Conservation (phyloP, 2,113 vertebrate genomes). For the Gulo gulo region DNA sequence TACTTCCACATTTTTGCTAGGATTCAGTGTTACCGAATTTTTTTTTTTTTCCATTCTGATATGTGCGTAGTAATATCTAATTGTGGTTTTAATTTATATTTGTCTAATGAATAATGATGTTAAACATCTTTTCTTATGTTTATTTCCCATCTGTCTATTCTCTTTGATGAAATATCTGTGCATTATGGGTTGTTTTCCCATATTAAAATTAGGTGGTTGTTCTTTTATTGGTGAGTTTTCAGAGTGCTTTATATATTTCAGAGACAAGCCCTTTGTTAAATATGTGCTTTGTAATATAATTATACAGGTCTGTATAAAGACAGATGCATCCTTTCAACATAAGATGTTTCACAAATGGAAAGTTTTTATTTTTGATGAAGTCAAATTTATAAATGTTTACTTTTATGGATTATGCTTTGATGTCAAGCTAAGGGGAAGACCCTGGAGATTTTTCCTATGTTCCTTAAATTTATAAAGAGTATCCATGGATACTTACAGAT, state of each 20-base stretch:
- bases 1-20: neutral
- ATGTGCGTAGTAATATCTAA: neutral
- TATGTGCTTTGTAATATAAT: neutral
- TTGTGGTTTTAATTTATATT: neutral
- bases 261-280: neutral
- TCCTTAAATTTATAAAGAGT: neutral
- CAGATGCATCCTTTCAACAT: neutral
- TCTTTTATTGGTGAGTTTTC: neutral
- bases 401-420: neutral
- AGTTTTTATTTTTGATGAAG: neutral
- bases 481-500: neutral
- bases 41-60: neutral
- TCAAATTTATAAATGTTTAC: neutral
- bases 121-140: neutral
- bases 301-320: neutral
- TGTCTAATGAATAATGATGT: neutral
- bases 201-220: neutral
- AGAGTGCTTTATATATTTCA: neutral
- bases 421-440: neutral
- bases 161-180: neutral
- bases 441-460: neutral
- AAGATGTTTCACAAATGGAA: neutral
- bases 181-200: neutral
- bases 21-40: neutral
- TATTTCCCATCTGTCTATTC: neutral